Evolutionary conservation across 2,888 invertebrate species (phyloP).

Genomic region (Acanthococcus lagerstroemiae): DNA sequence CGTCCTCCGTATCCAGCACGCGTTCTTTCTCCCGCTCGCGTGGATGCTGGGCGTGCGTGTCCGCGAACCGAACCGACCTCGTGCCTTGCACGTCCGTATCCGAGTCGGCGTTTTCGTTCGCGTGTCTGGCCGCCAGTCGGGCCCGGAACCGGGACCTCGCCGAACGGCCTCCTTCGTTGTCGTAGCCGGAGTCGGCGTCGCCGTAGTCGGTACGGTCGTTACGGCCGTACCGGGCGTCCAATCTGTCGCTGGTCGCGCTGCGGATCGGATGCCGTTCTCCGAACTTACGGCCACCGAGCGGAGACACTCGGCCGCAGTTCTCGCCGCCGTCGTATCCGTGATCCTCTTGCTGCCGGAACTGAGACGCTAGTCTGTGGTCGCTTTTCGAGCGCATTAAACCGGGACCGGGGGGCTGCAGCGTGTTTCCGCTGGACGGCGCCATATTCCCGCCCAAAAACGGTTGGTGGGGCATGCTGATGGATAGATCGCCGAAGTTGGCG

Average conservation of each 20-base stretch:
- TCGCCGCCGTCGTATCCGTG: constrained; percentile 46
- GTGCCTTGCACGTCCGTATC: constrained; percentile 44
- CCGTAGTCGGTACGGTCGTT: constrained; percentile 51
- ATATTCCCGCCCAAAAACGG: constrained; percentile 45
- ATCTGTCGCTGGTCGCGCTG: constrained; percentile 40
- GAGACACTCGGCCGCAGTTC: constrained; percentile 46
- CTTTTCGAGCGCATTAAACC: constrained; percentile 87
- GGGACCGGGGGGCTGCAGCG: constrained; percentile 52
- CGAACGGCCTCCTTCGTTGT: constrained; percentile 47
- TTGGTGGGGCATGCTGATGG: constrained; percentile 57
- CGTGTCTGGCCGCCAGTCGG: constrained; percentile 45
- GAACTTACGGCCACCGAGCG: constrained; percentile 64
- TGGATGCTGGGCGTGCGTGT: constrained; percentile 42
- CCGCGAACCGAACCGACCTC: constrained; percentile 54
- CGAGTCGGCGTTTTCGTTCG: constrained; percentile 40
- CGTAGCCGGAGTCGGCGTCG: constrained; percentile 51
- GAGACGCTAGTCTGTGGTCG: constrained; percentile 79
- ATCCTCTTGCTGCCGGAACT: constrained; percentile 79
- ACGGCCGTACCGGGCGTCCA: constrained; percentile 39
- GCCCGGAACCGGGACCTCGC: constrained; percentile 41
- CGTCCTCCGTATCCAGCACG: constrained; percentile 81
- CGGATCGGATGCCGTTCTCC: constrained; percentile 48
- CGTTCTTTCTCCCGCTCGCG: constrained; percentile 50
- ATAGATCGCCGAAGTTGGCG: constrained; percentile 74
- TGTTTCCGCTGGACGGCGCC: constrained; percentile 43